A percentile compares a stretch with the other conserved stretches of the same genome.
Conservation (phyloP, 2,888 invertebrate species). For the Hyles lineata region DNA sequence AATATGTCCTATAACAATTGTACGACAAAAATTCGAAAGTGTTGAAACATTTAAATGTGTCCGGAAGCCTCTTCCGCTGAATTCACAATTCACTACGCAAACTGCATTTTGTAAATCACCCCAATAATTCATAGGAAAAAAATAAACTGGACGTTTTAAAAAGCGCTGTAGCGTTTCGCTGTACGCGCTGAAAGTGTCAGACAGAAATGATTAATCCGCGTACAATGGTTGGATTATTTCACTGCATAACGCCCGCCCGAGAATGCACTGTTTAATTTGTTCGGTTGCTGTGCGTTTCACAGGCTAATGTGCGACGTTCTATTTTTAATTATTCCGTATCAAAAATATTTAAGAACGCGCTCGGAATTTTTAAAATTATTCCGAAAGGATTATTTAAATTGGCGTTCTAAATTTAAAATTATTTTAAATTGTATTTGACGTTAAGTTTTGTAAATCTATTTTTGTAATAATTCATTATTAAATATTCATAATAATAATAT, state of each 20-base stretch:
- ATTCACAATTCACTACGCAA: slow-evolving; percentile 13
- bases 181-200: slow-evolving; percentile 18
- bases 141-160: neutral
- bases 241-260: slow-evolving; percentile 14
- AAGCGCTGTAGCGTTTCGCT: slow-evolving; percentile 18
- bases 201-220: slow-evolving; percentile 30
- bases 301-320: slow-evolving; percentile 10
- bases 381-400: too few relatives aligned
- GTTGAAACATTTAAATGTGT: neutral
- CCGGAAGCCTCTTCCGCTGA: neutral
- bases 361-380: neutral
- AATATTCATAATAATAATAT: neutral
- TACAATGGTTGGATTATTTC: slow-evolving; percentile 31
- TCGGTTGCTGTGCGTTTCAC: slow-evolving; percentile 8
- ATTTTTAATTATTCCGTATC: neutral
- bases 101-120: slow-evolving; percentile 12
- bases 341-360: neutral
- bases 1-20: neutral
- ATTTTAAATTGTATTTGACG: too few relatives aligned
- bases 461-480: too few relatives aligned
- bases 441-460: too few relatives aligned
- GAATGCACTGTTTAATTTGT: slow-evolving; percentile 28
- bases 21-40: neutral
- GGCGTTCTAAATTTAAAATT: too few relatives aligned
- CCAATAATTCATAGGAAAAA: slow-evolving; percentile 7